Base-by-base conservation (phyloP, 1,140 invertebrate species). In the Hycleus cichorii region DNA sequence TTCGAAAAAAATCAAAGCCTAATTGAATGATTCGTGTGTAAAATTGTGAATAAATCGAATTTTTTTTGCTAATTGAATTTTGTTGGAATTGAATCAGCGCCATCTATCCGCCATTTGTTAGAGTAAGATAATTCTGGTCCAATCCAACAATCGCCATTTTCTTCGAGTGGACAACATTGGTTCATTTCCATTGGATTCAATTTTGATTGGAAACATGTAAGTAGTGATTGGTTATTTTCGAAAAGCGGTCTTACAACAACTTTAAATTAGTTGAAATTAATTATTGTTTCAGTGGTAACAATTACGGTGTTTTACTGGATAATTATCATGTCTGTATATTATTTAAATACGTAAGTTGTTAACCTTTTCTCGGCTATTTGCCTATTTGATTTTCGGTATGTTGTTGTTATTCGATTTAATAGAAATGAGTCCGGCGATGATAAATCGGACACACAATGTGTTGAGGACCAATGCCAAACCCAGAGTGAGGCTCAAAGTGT, bases 401-500 rank as follows among this genome's bases (percentile, higher is more conserved):
- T 7, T 32, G 4, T 8, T 39, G 43, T 4, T 39, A 4, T 46
- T 56, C 27, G 4, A 38, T 61, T 58, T 47, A 53, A 46, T 60
- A 47, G 65, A 51, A 50, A 55, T 39, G 46, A 66, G 40, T 45
- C 45, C 48, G 18, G 10, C 11, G 63, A 67, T 40, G 62, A 62
- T 6, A 71, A 70, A 61, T 11, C 60, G 9, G 69, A 72, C 26
- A 11, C 49, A 43, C 61, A 65, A 57, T 64, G 59, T 51, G 56
- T 52, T 18, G 72, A 71, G 49, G 72, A 73, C 51, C 65, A 64
- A 49, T 59, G 49, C 24, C 69, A 71, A 59, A 67, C 69, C 12
- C 64, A 70, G 48, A 74, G 71, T 11, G 83, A 87, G 58, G 83
- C 86, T 11, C 85, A 88, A 65, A 78, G 81, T 60, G 79, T 81